Evolutionary conservation across 1,140 invertebrate species (phyloP), one percentile per base, ranked within the genome.

Genomic region (Drosophila tropicalis): DNA sequence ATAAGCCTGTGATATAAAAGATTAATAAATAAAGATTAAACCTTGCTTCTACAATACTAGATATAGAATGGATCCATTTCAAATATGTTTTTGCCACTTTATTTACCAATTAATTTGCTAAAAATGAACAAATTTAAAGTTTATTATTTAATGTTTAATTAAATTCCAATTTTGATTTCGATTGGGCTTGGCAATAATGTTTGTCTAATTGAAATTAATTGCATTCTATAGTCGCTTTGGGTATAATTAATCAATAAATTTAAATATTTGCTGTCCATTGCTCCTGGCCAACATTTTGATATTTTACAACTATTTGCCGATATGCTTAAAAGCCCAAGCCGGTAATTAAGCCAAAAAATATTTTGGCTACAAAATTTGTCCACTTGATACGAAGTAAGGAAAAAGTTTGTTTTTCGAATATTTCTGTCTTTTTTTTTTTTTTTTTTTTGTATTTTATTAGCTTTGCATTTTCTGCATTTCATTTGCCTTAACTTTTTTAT

Each of bases 401-500:
- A 39, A 64, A 76, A 81, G 70, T 67, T 84, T 80, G 44, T 51
- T 76, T 83, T 39, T 39, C 2, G 12, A 10, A 36, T 10, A 12
- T 25, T 25, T 25, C 19, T 10, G 1, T 39, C 3, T 12, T 67
- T 82, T 22, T 39, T 6, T 4, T 4, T 10, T 10, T 36, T 10
- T 39, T 69, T 79, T 40, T 60, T 2, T 60, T 36, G 13, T 76
- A 76, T 76, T 84, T 76, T 83, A 84, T 84, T 83, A 83, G 81
- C 81, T 70, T 51, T 64, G 55, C 60, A 72, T 54, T 73, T 67
- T 67, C 55, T 44, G 63, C 62, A 70, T 54, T 77, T 72, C 61
- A 74, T 63, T 68, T 69, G 70, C 44, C 62, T 67, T 40, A 77
- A 80, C 63, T 77, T 83, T 82, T 84, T 84, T 84, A 77, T 80